phyloP scores from a whole-genome alignment of 2,113 vertebrate genomes.

The Tautogolabrus adspersus region DNA sequence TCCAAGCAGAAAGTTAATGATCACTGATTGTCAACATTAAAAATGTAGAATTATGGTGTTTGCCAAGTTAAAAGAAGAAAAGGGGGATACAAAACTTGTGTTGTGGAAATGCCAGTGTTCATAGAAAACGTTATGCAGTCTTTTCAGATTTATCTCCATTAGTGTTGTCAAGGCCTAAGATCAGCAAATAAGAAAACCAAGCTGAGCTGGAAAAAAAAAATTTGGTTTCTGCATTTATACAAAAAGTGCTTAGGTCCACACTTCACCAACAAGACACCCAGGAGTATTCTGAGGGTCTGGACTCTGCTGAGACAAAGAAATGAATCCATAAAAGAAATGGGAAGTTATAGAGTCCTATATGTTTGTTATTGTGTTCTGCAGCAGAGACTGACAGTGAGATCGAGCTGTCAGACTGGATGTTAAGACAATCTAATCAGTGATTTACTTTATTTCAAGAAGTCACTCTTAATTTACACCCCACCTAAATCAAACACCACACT shows the following conservation, averaged over 20 bases:
- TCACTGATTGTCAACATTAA: conserved; percentile 8
- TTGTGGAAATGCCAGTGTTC: conserved; percentile 8
- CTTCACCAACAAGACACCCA: neutral
- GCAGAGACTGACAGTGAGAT: too few species aligned
- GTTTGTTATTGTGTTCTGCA: too few species aligned
- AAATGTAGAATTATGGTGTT: conserved; percentile 1
- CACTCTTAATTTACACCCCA: too few species aligned
- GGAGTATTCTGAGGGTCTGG: neutral
- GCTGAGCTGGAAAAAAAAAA: conserved; percentile 3
- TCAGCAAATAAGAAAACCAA: conserved; percentile 14
- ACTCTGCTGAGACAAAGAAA: neutral
- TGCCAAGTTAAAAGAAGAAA: neutral
- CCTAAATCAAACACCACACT: too few species aligned
- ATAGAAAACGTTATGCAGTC: conserved; percentile 7
- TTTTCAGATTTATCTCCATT: conserved; percentile 22
- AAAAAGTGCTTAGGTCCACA: conserved; percentile 10
- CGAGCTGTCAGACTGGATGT: too few species aligned
- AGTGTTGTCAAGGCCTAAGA: conserved; percentile 19
- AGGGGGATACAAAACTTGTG: neutral
- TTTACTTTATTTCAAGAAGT: too few species aligned
- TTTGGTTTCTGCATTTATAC: conserved; percentile 3
- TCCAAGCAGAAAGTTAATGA: neutral
- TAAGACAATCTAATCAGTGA: too few species aligned
- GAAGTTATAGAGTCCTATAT: too few species aligned
- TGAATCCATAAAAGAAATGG: neutral